Evolutionary conservation across 2,113 vertebrate species (phyloP).

Genomic region (Phaethornis superciliosus): DNA sequence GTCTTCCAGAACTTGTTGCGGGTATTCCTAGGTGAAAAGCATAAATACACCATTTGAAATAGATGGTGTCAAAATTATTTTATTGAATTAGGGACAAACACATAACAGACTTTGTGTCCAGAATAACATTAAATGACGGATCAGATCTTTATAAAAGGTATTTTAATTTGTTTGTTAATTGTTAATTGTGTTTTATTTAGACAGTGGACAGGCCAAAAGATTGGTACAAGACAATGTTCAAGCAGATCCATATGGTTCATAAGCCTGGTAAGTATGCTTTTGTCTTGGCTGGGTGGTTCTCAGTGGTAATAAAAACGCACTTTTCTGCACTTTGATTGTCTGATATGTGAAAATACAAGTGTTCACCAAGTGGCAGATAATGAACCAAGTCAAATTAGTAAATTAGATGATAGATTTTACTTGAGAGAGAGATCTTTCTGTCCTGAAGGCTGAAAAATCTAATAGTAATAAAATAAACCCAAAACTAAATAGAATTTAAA

Average conservation of each 20-base stretch:
- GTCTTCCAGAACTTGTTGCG: background rate
- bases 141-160: background rate
- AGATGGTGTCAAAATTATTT: background rate
- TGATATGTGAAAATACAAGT: background rate
- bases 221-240: slow-evolving; percentile 99
- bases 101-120: background rate
- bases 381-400: background rate
- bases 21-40: background rate
- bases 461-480: background rate
- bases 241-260: slow-evolving; percentile 99
- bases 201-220: slow-evolving; percentile 97
- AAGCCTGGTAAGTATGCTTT: slow-evolving; percentile 84
- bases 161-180: slow-evolving; percentile 7
- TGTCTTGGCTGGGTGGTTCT: background rate
- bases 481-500: background rate
- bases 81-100: background rate
- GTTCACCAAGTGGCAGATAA: background rate
- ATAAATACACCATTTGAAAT: background rate
- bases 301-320: background rate
- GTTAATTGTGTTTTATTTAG: slow-evolving; percentile 73
- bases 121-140: background rate
- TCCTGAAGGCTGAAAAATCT: background rate
- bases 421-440: background rate
- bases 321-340: background rate
- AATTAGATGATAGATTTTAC: background rate